Percentiles rank a stretch among this genome's conserved stretches.
Conservation (phyloP, 2,888 invertebrate species). For the Axea sp. region DNA sequence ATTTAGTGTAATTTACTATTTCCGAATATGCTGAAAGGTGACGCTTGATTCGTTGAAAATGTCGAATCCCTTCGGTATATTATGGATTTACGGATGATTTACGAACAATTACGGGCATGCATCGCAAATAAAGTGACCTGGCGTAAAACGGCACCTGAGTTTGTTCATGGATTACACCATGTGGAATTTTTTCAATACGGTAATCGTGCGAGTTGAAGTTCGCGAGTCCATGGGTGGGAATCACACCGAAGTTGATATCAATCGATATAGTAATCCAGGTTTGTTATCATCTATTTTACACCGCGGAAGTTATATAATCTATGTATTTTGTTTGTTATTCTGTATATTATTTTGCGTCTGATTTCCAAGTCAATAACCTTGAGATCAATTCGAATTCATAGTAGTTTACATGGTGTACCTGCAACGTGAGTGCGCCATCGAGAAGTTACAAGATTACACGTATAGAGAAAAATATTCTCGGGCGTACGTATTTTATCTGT, state of each 20-base stretch:
- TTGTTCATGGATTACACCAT: slow-evolving; percentile 31
- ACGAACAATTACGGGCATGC: slow-evolving; percentile 12
- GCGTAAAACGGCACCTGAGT: slow-evolving; percentile 35
- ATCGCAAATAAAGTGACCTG: slow-evolving; percentile 10
- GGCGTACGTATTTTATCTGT: slow-evolving; percentile 5
- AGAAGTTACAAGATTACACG: slow-evolving; percentile 3
- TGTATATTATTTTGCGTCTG: not conserved
- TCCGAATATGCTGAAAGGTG: slow-evolving; percentile 1
- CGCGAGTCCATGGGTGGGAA: slow-evolving; percentile 18
- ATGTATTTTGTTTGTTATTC: slow-evolving; percentile 3
- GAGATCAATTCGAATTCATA: slow-evolving; percentile 37
- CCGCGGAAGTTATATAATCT: slow-evolving; percentile 19
- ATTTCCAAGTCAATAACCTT: slow-evolving; percentile 21
- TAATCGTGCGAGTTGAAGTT: slow-evolving; percentile 11
- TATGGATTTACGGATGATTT: slow-evolving; percentile 13
- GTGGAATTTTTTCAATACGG: slow-evolving; percentile 27
- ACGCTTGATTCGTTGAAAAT: not conserved
- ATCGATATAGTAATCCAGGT: slow-evolving; percentile 12
- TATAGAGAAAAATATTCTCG: slow-evolving; percentile 9
- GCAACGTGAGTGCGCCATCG: slow-evolving; percentile 4
- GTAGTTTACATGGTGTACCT: slow-evolving; percentile 1
- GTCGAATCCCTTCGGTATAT: not conserved
- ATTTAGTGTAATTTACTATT: slow-evolving; percentile 13
- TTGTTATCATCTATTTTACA: slow-evolving; percentile 23
- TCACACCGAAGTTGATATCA: slow-evolving; percentile 43